Evolutionary conservation across 2,113 vertebrate genomes (phyloP), one percentile per base, ranked within the genome.

Genomic region (Tragelaphus buxtoni): DNA sequence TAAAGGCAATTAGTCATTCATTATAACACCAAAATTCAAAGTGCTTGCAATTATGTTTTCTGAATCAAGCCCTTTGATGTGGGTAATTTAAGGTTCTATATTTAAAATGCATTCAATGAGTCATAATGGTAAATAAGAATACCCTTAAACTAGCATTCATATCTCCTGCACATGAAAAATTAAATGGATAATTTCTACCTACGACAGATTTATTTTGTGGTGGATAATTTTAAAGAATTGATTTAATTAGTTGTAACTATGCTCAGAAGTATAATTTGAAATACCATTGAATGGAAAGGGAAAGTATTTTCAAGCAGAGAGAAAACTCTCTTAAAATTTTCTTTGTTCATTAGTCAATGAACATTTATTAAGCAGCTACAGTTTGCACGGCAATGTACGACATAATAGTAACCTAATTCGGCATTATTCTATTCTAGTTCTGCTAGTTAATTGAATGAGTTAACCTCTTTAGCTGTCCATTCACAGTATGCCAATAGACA

Each of bases 401-500:
- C 39, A 58, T 76, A 92, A 95, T 87, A 76, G 84, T 55, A 96
- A 90, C 49, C 95, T 77, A 95, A 90, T 76, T 35, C 88, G 86
- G 79, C 91, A 97, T 96, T 89, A 86, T 97, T 98, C 72, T 97
- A 7, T 74, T 85, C 20, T 95, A 94, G 77, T 95, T 97, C 97
- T 98, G 88, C 97, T 96, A 97, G 96, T 98, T 97, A 98, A 98
- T 61, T 97, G 98, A 98, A 97, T 76, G 83, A 96, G 88, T 94
- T 97, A 92, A 96, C 96, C n/a, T 97, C 96, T 98, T 97, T 91
- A 97, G 92, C 87, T 11, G 20, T 96, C 97, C 97, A 94, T 81
- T 96, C 22, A 91, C 77, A 90, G 95, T 97, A 97, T 96, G 80
- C 93, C 95, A 63, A 80, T 63, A 98, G 84, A 93, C 65, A 87